Conservation (phyloP, 2,888 invertebrate species). For the Tetrapedia diversipes region DNA sequence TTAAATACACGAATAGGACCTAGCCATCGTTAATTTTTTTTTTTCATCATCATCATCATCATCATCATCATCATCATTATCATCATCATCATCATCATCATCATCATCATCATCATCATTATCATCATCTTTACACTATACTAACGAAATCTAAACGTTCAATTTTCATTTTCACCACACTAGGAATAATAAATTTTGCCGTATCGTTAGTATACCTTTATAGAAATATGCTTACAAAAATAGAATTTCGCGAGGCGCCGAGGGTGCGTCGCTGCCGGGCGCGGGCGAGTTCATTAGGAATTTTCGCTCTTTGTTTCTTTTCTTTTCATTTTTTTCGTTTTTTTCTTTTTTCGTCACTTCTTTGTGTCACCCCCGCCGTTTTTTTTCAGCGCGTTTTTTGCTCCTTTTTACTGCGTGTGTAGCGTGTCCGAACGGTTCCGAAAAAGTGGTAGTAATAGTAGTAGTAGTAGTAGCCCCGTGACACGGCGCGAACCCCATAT, state of each 20-base stretch:
- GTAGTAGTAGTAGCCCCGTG: slow-evolving; percentile 36
- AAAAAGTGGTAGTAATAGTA: no score
- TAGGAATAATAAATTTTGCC: slow-evolving; percentile 83
- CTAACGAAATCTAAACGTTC: slow-evolving; percentile 83
- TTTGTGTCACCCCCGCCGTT: slow-evolving; percentile 21
- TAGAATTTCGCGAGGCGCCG: slow-evolving; percentile 83
- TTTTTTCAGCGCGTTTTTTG: slow-evolving; percentile 8
- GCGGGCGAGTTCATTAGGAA: slow-evolving; percentile 75
- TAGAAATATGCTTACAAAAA: slow-evolving; percentile 83
- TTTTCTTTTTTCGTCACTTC: neutral
- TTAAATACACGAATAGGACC: slow-evolving; percentile 83
- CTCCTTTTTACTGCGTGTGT: slow-evolving; percentile 3
- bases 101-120: slow-evolving; percentile 39
- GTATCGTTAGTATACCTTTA: slow-evolving; percentile 83
- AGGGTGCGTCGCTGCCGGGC: slow-evolving; percentile 79
- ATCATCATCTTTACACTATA: slow-evolving; percentile 80
- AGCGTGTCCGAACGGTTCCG: slow-evolving; percentile 46
- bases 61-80: slow-evolving; percentile 39
- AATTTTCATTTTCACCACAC: slow-evolving; percentile 83
- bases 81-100: slow-evolving; percentile 57
- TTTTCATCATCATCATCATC: slow-evolving; percentile 46
- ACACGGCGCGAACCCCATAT: slow-evolving; percentile 14
- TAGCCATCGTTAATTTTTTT: slow-evolving; percentile 83
- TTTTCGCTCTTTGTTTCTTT: slow-evolving; percentile 50
- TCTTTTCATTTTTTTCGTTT: slow-evolving; percentile 19